Conservation (phyloP, 1,140 invertebrate species). For the Lucilia cuprina region DNA sequence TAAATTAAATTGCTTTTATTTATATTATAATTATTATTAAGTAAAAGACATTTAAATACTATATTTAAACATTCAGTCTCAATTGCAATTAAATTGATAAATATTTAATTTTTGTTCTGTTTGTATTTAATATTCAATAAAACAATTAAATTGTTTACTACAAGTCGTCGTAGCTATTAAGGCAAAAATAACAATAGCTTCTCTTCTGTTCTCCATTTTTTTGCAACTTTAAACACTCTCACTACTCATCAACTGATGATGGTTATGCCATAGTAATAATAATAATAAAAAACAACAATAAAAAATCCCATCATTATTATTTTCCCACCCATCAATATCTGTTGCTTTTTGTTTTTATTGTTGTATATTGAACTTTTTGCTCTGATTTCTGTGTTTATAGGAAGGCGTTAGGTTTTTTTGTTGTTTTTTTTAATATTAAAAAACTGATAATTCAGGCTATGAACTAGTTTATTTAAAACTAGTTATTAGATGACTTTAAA, state of each 20-base stretch:
- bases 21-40: background rate
- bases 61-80: background rate
- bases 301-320: background rate
- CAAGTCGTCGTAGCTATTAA: background rate
- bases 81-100: background rate
- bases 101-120: background rate
- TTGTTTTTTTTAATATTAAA: background rate
- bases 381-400: background rate
- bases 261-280: background rate
- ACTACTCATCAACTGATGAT: background rate
- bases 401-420: background rate
- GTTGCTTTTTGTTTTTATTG: background rate
- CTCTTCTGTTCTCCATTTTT: background rate
- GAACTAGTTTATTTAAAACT: background rate
- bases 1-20: background rate
- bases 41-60: background rate
- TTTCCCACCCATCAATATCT: conserved; percentile 9
- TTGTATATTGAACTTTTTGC: background rate
- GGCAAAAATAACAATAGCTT: background rate
- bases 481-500: background rate
- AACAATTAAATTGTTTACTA: conserved; percentile 1
- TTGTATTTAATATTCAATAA: background rate
- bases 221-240: background rate
- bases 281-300: background rate
- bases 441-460: background rate